phyloP scores from a whole-genome alignment of 2,797 vertebrate genomes.

The Pseudomugil gertrudae region DNA sequence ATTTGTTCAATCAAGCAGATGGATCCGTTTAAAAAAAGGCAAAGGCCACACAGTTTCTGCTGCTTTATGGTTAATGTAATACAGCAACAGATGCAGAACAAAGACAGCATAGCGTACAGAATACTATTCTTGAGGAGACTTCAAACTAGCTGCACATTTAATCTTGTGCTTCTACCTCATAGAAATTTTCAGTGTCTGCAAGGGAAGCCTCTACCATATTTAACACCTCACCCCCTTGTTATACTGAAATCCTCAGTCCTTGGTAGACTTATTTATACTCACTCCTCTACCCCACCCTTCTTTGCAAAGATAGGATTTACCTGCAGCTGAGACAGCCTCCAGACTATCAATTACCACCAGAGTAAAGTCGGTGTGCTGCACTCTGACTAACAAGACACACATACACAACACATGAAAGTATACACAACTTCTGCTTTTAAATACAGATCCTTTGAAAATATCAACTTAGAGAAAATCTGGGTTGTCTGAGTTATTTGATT shows the following conservation, averaged over 20 bases:
- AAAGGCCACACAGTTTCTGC: slow-evolving; percentile 39
- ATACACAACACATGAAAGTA: slow-evolving; percentile 28
- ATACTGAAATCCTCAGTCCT: slow-evolving; percentile 69
- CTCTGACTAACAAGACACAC: slow-evolving; percentile 65
- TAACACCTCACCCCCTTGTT: slow-evolving; percentile 53
- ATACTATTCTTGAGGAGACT: slow-evolving; percentile 21
- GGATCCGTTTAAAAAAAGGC: slow-evolving; percentile 49
- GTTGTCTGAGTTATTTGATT: slow-evolving; percentile 34
- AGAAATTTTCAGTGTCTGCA: slow-evolving; percentile 26
- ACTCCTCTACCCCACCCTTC: slow-evolving; percentile 30
- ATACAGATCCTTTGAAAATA: slow-evolving; percentile 25
- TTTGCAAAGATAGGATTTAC: slow-evolving; percentile 76
- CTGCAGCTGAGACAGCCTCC: slow-evolving; percentile 80
- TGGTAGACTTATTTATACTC: slow-evolving; percentile 72
- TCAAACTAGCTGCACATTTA: slow-evolving; percentile 32
- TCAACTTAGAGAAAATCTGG: slow-evolving; percentile 49
- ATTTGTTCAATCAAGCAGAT: slow-evolving; percentile 56
- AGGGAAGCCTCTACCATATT: slow-evolving; percentile 33
- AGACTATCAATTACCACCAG: slow-evolving; percentile 82
- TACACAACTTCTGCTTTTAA: slow-evolving; percentile 6
- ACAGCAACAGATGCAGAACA: slow-evolving; percentile 35
- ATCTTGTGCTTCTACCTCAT: slow-evolving; percentile 16
- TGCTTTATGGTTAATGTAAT: slow-evolving; percentile 29
- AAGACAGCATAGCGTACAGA: slow-evolving; percentile 28
- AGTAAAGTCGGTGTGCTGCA: slow-evolving; percentile 76